Evolutionary conservation across 1,140 invertebrate species (phyloP).

Genomic region (Macrobrachium nipponense): DNA sequence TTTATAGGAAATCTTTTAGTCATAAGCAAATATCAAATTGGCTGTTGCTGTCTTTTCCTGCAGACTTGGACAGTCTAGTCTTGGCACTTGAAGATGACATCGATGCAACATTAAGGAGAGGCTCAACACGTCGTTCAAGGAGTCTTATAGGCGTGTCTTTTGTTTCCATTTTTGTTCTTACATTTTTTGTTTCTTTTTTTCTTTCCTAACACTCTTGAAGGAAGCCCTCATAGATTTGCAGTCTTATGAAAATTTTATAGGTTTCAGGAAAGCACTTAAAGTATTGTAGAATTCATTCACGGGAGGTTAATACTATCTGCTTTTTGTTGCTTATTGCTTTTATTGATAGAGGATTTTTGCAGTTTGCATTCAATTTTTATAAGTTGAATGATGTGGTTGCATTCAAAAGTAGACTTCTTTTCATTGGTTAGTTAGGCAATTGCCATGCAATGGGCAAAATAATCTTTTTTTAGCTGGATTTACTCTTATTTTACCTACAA

Average conservation of each 20-base stretch:
- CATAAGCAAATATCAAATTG: not conserved
- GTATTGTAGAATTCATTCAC: too few species aligned
- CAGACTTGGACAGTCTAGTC: conserved; percentile 57
- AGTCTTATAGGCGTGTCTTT: conserved; percentile 57
- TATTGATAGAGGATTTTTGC: too few species aligned
- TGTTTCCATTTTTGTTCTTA: not conserved
- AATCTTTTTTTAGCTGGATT: too few species aligned
- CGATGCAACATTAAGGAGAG: conserved; percentile 33
- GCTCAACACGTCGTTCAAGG: conserved; percentile 40
- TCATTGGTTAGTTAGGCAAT: too few species aligned
- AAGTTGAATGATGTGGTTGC: too few species aligned
- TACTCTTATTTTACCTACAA: too few species aligned
- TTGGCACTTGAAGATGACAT: conserved; percentile 54
- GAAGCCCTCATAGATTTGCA: not conserved
- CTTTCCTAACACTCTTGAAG: conserved; percentile 20
- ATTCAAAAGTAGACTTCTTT: too few species aligned
- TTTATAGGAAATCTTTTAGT: too few species aligned
- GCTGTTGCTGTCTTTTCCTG: conserved; percentile 12
- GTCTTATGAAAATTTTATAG: not conserved
- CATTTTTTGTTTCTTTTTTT: conserved; percentile 16
- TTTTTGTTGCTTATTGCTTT: too few species aligned
- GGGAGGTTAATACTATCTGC: too few species aligned
- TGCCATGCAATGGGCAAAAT: too few species aligned
- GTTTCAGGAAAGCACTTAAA: not conserved
- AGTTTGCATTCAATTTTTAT: too few species aligned